Base-by-base conservation (phyloP, 1,140 invertebrate genomes). In the Drosophila asahinai region DNA sequence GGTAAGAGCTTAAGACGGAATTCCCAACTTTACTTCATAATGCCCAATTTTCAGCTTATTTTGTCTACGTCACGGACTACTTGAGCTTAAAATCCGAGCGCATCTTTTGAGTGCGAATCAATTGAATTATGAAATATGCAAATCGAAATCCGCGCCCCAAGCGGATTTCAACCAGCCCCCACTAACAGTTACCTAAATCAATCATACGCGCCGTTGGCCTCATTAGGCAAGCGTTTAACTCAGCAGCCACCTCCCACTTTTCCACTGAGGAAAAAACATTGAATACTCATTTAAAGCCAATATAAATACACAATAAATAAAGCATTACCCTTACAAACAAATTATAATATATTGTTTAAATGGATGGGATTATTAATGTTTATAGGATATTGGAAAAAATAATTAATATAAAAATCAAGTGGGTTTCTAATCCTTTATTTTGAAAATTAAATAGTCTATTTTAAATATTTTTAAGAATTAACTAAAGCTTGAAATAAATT, bases 171-270 rank as follows among this genome's bases (percentile, higher is more conserved):
- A 15, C 17, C 63, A 30, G n/a, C 42, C 61, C 58, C n/a, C n/a
- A 6, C 38, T 49, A 25, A 43, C 19, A 51, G 25, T 54, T 57
- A 60, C 58, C 61, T 68, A 86, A 82, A 86, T 86, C 75, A 86
- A 86, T 86, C 79, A 86, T 86, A 78, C 78, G 82, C 79, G 40
- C 83, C 79, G 70, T 78, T 86, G 83, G 83, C 74, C 77, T 73
- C 57, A 72, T 72, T 73, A 72, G 38, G 12, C 59, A 27, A 38
- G 33, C 60, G 19, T 67, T 54, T 47, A 47, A 48, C 49, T 54
- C 38, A 22, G 63, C 40, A 38, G 48, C 45, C 57, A 43, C 12
- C 54, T 1, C 12, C 54, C 17, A 9, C 27, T 25, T 17, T 6
- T 38, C 1, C 48, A 63, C 61, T 42, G 12, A 15, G 8, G 3